phyloP scores from a whole-genome alignment of 2,888 invertebrate genomes.

The Bhutanitis thaidina region DNA sequence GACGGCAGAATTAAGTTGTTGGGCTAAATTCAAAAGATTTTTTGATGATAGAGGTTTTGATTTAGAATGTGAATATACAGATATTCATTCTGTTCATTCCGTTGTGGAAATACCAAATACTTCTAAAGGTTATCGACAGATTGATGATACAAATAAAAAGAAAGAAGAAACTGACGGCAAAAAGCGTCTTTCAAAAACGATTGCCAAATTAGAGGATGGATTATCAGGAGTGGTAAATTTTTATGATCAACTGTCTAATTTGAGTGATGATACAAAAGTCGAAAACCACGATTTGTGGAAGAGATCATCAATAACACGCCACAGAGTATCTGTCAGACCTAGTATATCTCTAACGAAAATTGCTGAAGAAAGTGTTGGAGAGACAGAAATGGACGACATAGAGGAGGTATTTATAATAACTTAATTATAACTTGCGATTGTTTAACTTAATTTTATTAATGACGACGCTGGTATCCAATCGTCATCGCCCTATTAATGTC shows the following conservation, averaged over 20 bases:
- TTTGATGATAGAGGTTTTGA: conserved; percentile 71
- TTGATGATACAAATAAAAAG: conserved; percentile 39
- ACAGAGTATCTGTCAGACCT: conserved; percentile 64
- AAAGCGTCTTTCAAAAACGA: conserved; percentile 11
- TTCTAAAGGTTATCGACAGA: conserved; percentile 44
- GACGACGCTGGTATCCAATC: too few species aligned
- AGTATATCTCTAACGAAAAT: conserved; percentile 65
- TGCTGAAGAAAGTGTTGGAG: conserved; percentile 55
- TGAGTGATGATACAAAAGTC: conserved; percentile 52
- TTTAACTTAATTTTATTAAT: too few species aligned
- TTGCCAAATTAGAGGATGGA: conserved; percentile 43
- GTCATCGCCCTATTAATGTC: too few species aligned
- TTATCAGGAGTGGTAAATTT: conserved; percentile 54
- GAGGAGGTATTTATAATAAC: conserved; percentile 48
- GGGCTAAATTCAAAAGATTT: conserved; percentile 61
- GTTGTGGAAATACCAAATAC: conserved; percentile 41
- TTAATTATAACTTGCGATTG: background rate
- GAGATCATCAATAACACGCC: conserved; percentile 42
- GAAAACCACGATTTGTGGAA: conserved; percentile 41
- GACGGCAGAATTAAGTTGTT: conserved; percentile 45
- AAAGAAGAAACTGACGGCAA: conserved; percentile 23
- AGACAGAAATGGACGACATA: conserved; percentile 47
- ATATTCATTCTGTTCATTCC: conserved; percentile 32
- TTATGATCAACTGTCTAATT: conserved; percentile 67
- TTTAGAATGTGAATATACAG: conserved; percentile 60